Conservation (phyloP, 2,888 invertebrate species). For the Clivina fossor region DNA sequence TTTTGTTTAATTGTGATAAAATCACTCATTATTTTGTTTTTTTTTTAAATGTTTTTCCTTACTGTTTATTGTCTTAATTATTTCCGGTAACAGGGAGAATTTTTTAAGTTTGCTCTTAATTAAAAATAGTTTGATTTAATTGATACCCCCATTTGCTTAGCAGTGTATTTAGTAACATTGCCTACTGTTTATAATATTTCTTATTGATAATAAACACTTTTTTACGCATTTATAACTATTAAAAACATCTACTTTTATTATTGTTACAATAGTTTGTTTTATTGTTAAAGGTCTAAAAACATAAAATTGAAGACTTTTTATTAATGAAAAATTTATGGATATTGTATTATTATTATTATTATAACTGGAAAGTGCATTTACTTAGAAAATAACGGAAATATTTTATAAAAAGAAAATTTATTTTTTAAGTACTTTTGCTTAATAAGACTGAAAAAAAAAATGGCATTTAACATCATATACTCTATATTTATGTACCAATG, state of each 20-base stretch:
- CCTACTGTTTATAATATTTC: background rate
- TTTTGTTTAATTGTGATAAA: slow-evolving; percentile 14
- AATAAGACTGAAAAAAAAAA: slow-evolving; percentile 24
- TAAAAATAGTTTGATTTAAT: background rate
- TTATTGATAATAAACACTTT: background rate
- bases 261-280: too few species aligned
- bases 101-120: background rate
- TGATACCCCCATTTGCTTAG: background rate
- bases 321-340: too few species aligned
- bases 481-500: slow-evolving; percentile 11
- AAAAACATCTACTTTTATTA: too few species aligned
- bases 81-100: background rate
- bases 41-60: background rate
- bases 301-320: too few species aligned
- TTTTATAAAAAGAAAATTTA: slow-evolving; percentile 21
- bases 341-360: too few species aligned
- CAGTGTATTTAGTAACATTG: background rate
- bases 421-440: slow-evolving; percentile 22
- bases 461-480: slow-evolving; percentile 22
- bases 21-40: background rate
- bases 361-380: slow-evolving; percentile 22
- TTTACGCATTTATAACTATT: background rate
- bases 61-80: background rate
- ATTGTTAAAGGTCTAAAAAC: too few species aligned
- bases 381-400: slow-evolving; percentile 21